Conservation (phyloP, 2,113 vertebrate genomes). For the Hoplias malabaricus region DNA sequence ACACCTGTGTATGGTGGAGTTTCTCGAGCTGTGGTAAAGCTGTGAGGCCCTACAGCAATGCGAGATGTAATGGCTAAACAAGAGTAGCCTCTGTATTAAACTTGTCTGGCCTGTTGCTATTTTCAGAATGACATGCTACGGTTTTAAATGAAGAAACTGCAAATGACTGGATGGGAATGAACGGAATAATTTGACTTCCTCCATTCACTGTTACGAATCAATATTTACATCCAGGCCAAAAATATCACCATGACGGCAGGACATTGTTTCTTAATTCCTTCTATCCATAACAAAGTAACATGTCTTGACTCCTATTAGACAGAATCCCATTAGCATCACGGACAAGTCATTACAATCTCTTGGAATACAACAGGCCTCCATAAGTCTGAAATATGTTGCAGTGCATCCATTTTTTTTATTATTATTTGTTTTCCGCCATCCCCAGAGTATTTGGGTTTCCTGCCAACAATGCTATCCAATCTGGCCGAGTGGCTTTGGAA, state of each 20-base stretch:
- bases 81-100: background rate
- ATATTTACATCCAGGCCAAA: background rate
- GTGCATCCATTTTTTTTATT: background rate
- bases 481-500: conserved; percentile 9
- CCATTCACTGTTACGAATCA: background rate
- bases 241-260: background rate
- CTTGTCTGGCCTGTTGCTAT: background rate
- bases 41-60: background rate
- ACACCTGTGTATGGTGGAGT: too few species aligned
- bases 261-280: background rate
- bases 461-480: conserved; percentile 48
- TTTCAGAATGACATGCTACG: background rate
- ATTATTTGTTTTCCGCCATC: conserved; percentile 1
- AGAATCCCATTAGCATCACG: background rate
- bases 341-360: background rate
- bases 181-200: background rate
- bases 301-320: background rate
- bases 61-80: background rate
- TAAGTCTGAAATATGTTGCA: conserved; percentile 35
- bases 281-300: background rate
- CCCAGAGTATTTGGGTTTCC: background rate
- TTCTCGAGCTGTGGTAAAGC: too few species aligned
- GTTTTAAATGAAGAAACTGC: background rate
- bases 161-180: background rate
- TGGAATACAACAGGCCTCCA: background rate